phyloP scores from a whole-genome alignment of 1,140 invertebrate species.

The Lucilia cuprina region DNA sequence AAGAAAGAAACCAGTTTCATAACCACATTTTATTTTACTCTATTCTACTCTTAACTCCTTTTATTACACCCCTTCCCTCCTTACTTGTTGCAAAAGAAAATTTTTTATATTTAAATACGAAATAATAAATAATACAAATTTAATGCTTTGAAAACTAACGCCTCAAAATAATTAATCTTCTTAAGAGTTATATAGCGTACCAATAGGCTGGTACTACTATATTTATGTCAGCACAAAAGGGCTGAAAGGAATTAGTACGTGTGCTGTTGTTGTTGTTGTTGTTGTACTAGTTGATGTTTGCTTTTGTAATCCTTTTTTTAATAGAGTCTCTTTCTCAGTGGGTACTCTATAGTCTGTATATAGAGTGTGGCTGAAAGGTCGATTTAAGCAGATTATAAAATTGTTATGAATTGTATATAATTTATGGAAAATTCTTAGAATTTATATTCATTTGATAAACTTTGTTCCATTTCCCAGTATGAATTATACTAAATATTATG shows the following conservation, averaged over 20 bases:
- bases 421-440: too few relatives aligned
- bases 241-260: background rate
- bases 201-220: background rate
- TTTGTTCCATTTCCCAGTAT: too few relatives aligned
- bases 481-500: too few relatives aligned
- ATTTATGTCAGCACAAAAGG: background rate
- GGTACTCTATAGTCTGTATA: too few relatives aligned
- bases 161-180: slow-evolving; percentile 28
- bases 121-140: slow-evolving; percentile 23
- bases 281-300: background rate
- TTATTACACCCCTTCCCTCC: background rate
- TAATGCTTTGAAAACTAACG: slow-evolving; percentile 32
- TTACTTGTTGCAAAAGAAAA: background rate
- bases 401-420: too few relatives aligned
- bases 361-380: too few relatives aligned
- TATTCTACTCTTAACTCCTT: background rate
- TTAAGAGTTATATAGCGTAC: background rate
- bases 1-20: background rate
- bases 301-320: slow-evolving; percentile 26
- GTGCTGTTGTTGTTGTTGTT: background rate
- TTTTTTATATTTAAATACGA: background rate
- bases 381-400: too few relatives aligned
- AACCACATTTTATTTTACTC: background rate
- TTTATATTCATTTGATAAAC: too few relatives aligned
- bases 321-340: background rate